phyloP scores from a whole-genome alignment of 1,140 invertebrate genomes.

The Mya arenaria region DNA sequence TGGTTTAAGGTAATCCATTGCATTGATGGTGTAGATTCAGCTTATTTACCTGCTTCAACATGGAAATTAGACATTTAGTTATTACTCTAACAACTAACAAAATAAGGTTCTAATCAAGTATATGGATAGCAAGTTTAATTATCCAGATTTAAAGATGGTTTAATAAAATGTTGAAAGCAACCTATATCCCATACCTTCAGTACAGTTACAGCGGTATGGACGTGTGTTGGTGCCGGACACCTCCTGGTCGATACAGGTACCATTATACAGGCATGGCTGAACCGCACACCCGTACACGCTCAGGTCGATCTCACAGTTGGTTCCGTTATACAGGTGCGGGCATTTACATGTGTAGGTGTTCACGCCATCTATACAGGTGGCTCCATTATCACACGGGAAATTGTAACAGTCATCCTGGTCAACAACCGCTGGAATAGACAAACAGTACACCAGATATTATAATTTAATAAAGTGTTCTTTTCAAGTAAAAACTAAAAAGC shows the following conservation, averaged over 20 bases:
- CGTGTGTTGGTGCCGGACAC: neutral
- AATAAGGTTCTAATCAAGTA: no score
- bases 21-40: no score
- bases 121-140: no score
- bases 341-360: slow-evolving; percentile 73
- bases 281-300: slow-evolving; percentile 62
- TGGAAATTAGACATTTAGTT: no score
- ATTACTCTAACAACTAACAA: no score
- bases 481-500: no score
- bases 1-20: no score
- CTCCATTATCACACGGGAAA: slow-evolving; percentile 71
- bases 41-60: no score
- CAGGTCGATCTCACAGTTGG: slow-evolving; percentile 72
- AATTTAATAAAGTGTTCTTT: no score
- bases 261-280: slow-evolving; percentile 58
- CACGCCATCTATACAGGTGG: slow-evolving; percentile 68
- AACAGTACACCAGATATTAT: no score
- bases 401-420: slow-evolving; percentile 27
- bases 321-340: slow-evolving; percentile 73
- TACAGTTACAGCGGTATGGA: slow-evolving; percentile 57
- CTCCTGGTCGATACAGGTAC: slow-evolving; percentile 40
- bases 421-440: slow-evolving; percentile 18
- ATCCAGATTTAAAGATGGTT: no score
- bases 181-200: slow-evolving; percentile 45
- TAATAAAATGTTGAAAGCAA: no score